phyloP scores from a whole-genome alignment of 2,113 vertebrate species.

The Aegithalos caudatus region DNA sequence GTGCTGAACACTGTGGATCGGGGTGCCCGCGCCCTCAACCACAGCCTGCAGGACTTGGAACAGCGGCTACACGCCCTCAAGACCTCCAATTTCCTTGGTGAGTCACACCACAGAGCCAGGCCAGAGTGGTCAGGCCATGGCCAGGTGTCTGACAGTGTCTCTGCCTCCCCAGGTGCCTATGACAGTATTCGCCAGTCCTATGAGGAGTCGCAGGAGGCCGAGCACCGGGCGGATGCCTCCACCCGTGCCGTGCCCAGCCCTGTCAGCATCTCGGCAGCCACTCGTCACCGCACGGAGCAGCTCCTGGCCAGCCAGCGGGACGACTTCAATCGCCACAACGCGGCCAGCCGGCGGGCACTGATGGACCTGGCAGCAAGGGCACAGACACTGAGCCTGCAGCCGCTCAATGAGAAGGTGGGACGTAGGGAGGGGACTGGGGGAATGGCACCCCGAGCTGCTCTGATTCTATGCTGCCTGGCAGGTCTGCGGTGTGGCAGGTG shows the following conservation, averaged over 20 bases:
- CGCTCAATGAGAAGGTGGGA: constrained; percentile 88
- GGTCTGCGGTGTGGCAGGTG: constrained; percentile 85
- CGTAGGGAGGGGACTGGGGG: rapidly evolving
- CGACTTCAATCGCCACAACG: constrained; percentile 85
- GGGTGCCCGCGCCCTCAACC: constrained; percentile 83
- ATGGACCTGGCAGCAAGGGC: constrained; percentile 73
- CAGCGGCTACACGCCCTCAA: constrained; percentile 86
- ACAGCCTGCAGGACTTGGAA: constrained; percentile 83
- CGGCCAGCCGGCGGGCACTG: constrained; percentile 84
- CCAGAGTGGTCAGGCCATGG: rapidly evolving
- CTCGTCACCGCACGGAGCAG: constrained; percentile 76
- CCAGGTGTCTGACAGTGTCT: neutral
- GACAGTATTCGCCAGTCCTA: constrained; percentile 88
- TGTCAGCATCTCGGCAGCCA: constrained; percentile 79
- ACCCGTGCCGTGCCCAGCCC: constrained; percentile 77
- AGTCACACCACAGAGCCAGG: neutral
- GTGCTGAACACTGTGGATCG: constrained; percentile 84
- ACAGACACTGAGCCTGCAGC: constrained; percentile 78
- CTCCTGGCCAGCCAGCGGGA: constrained; percentile 79
- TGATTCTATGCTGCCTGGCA: neutral
- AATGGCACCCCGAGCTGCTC: rapidly evolving
- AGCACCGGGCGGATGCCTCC: constrained; percentile 78
- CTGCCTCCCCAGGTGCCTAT: constrained; percentile 80
- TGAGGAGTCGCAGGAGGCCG: constrained; percentile 80
- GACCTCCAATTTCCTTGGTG: constrained; percentile 94